Evolutionary conservation across 2,113 vertebrate species (phyloP).

Genomic region (Parus major): DNA sequence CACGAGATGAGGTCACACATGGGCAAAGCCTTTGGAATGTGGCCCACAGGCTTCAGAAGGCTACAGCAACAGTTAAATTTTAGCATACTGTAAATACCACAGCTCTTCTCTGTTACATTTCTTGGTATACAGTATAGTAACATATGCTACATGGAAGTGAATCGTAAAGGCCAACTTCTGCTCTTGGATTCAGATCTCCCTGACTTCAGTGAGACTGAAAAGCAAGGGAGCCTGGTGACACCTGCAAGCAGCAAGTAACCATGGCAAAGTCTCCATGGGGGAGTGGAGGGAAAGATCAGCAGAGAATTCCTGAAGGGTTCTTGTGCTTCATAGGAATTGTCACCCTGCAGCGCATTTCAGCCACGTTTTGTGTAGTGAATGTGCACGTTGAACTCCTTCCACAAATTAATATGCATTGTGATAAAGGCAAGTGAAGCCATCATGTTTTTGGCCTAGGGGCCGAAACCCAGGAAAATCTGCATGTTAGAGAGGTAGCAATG

Average conservation of each 20-base stretch:
- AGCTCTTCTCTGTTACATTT: slow-evolving; percentile 6
- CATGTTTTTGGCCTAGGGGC: background rate
- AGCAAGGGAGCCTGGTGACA: slow-evolving; percentile 51
- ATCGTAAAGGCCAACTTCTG: slow-evolving; percentile 68
- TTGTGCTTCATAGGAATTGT: background rate
- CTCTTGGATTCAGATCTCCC: slow-evolving; percentile 60
- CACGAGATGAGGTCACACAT: background rate
- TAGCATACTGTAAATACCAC: slow-evolving; percentile 56
- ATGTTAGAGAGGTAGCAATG: background rate
- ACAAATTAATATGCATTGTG: background rate
- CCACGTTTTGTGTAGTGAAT: background rate
- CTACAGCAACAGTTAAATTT: slow-evolving; percentile 61
- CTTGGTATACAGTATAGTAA: slow-evolving; percentile 56
- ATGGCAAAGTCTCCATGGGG: slow-evolving; percentile 44
- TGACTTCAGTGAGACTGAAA: slow-evolving; percentile 42
- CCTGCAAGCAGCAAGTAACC: slow-evolving; percentile 56
- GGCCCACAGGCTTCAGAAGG: slow-evolving; percentile 23
- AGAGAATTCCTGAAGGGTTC: slow-evolving; percentile 29
- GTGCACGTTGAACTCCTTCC: background rate
- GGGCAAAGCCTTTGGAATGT: background rate
- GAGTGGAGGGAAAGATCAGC: background rate
- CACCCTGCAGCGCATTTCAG: background rate
- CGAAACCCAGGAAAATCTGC: background rate
- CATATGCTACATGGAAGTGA: slow-evolving; percentile 66
- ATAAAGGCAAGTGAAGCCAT: background rate